Percentiles rank a stretch among this genome's conserved stretches.
These are phyloP conservation scores for Idaea aversata DNA, from an alignment of 2,888 invertebrate species.

Conservation along the genomic window DNA sequence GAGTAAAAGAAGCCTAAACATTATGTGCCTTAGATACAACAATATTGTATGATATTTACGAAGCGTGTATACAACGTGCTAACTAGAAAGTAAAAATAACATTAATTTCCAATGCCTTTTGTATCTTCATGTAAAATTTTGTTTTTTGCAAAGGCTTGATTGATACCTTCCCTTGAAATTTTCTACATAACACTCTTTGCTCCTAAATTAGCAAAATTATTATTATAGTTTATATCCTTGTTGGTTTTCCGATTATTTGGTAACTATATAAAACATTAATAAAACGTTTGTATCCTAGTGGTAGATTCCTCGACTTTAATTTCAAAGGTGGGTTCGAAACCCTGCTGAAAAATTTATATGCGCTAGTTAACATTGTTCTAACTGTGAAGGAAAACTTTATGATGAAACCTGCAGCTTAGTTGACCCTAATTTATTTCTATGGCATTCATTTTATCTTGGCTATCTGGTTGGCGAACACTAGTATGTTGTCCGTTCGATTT, in stretches of 20 bases:
- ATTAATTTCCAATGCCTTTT: conserved; percentile 69
- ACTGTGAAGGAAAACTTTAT: no score
- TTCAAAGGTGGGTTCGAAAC: neutral
- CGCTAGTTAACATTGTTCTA: no score
- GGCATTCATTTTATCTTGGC: no score
- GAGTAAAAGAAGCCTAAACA: conserved; percentile 80
- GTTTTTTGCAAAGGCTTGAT: conserved; percentile 68
- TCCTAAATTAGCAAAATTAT: conserved; percentile 1
- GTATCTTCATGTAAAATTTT: conserved; percentile 62
- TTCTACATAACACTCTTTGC: conserved; percentile 33
- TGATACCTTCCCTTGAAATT: conserved; percentile 47
- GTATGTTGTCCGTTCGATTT: no score
- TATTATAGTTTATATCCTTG: conserved; percentile 1
- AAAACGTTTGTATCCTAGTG: neutral
- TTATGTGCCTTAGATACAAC: conserved; percentile 82
- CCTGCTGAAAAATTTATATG: no score
- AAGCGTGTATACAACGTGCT: conserved; percentile 81
- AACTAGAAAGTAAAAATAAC: conserved; percentile 76
- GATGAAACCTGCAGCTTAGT: no score
- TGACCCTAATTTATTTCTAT: no score
- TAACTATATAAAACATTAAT: neutral
- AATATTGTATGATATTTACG: conserved; percentile 81
- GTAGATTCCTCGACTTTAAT: neutral
- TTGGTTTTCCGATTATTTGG: neutral
- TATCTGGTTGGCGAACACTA: no score